phyloP scores from a whole-genome alignment of 2,888 invertebrate genomes.

The Drosophila merina region DNA sequence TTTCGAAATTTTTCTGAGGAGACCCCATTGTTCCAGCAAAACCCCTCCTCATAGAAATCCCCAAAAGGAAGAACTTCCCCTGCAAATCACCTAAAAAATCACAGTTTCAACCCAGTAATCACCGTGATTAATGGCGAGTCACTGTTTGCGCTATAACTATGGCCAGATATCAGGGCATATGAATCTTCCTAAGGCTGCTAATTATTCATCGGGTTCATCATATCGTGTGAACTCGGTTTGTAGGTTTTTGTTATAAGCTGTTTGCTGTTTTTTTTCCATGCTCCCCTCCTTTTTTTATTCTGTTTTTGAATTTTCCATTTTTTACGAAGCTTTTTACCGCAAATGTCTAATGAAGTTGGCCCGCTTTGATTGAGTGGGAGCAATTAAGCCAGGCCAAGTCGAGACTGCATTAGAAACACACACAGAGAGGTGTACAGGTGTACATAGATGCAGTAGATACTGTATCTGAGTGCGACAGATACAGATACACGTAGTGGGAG shows the following conservation, averaged over 20 bases:
- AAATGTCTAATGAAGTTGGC: slow-evolving; percentile 79
- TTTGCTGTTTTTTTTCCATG: slow-evolving; percentile 15
- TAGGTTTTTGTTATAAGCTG: slow-evolving; percentile 71
- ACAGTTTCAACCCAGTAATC: slow-evolving; percentile 8
- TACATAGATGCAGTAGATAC: slow-evolving; percentile 8
- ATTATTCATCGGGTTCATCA: slow-evolving; percentile 64
- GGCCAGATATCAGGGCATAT: slow-evolving; percentile 18
- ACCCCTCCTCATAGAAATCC: not conserved
- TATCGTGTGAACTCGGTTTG: slow-evolving; percentile 78
- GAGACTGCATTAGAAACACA: not conserved
- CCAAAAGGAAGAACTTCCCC: not conserved
- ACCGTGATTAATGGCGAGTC: slow-evolving; percentile 39
- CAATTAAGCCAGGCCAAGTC: slow-evolving; percentile 55
- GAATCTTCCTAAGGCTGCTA: slow-evolving; percentile 43
- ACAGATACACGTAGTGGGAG: slow-evolving; percentile 44
- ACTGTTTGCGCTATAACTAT: slow-evolving; percentile 32
- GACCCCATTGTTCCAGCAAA: not conserved
- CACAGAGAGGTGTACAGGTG: not conserved
- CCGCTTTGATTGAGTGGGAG: slow-evolving; percentile 80
- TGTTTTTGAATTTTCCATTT: slow-evolving; percentile 19
- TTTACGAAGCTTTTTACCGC: slow-evolving; percentile 68
- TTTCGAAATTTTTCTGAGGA: not conserved
- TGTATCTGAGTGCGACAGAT: slow-evolving; percentile 15
- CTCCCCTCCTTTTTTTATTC: not conserved
- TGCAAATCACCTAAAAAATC: not conserved